phyloP scores from a whole-genome alignment of 1,140 invertebrate genomes.

The Formica selysi region DNA sequence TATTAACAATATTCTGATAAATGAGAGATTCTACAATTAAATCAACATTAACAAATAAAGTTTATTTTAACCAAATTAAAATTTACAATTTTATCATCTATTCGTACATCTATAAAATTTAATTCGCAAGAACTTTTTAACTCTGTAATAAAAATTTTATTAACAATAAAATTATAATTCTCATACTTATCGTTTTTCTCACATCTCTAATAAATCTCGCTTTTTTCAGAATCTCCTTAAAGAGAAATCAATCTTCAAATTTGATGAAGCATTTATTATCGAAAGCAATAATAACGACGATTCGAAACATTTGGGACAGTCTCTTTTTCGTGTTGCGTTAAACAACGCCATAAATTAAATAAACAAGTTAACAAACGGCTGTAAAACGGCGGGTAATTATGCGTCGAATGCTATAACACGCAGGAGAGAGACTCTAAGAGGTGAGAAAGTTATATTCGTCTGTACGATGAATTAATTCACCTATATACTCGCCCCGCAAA shows the following conservation, averaged over 20 bases:
- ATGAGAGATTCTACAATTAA: background rate
- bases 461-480: constrained; percentile 66
- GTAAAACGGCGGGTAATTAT: constrained; percentile 40
- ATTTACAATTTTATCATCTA: constrained; percentile 4
- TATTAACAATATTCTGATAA: constrained; percentile 9
- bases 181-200: background rate
- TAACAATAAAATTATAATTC: constrained; percentile 40
- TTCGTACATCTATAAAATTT: background rate
- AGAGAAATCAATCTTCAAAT: background rate
- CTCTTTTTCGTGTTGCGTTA: background rate
- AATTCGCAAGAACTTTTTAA: constrained; percentile 9
- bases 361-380: constrained; percentile 29
- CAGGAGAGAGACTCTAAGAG: constrained; percentile 23
- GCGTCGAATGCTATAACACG: constrained; percentile 10
- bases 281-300: background rate
- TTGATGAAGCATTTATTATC: background rate
- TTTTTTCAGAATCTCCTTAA: background rate
- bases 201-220: background rate
- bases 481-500: constrained; percentile 68
- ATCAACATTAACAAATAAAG: background rate
- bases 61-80: background rate
- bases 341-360: constrained; percentile 13
- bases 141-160: constrained; percentile 28
- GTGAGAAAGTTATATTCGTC: constrained; percentile 70
- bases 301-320: too few species aligned